A percentile compares a stretch with the other conserved stretches of the same genome.
phyloP scores from a whole-genome alignment of 2,797 vertebrate genomes.

The Carduelis carduelis region DNA sequence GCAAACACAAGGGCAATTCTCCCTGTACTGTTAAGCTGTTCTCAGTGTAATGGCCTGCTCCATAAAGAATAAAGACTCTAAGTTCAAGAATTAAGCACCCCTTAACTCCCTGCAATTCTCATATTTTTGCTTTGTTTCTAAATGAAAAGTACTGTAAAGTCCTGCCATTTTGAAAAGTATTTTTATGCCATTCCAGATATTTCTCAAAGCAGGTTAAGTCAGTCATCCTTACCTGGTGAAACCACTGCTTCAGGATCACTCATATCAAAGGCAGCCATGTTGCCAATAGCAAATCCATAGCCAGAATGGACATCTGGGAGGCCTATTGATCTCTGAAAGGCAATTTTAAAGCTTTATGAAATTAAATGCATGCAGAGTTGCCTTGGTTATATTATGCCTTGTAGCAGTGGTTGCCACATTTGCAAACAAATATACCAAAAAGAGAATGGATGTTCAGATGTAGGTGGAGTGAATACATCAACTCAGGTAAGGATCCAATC shows the following conservation, averaged over 20 bases:
- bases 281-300: slow-evolving; percentile 98
- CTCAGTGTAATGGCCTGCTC: not conserved
- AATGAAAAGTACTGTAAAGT: not conserved
- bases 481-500: not conserved
- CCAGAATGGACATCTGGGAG: slow-evolving; percentile 97
- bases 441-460: not conserved
- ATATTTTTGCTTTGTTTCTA: not conserved
- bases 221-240: slow-evolving; percentile 84
- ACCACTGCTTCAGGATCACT: slow-evolving; percentile 88
- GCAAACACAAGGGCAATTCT: not conserved
- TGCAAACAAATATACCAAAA: not conserved
- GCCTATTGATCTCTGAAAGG: slow-evolving; percentile 88
- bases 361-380: not conserved
- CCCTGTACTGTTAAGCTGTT: not conserved
- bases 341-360: not conserved
- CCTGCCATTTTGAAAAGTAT: not conserved
- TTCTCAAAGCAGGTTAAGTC: not conserved
- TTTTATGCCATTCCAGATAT: not conserved
- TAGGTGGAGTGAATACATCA: not conserved
- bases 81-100: not conserved
- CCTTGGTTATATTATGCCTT: not conserved
- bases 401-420: not conserved
- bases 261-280: slow-evolving; percentile 99
- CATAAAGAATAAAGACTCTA: not conserved
- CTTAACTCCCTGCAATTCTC: not conserved